Conservation (phyloP, 1,140 invertebrate genomes). For the Orius insidiosus region DNA sequence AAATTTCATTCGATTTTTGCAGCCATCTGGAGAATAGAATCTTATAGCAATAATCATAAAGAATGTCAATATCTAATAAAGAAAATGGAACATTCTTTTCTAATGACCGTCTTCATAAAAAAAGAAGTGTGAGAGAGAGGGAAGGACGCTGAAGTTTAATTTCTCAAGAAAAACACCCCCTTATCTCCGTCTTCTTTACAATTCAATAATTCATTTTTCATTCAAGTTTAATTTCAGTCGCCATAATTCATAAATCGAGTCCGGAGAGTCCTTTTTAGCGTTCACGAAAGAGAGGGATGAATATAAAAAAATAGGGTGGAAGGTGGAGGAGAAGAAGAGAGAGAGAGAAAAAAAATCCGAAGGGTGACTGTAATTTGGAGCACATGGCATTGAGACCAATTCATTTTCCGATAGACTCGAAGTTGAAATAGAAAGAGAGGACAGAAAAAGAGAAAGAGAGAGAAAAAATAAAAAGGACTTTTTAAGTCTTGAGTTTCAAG, state of each 20-base stretch:
- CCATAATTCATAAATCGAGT: conserved; percentile 18
- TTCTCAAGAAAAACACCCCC: no score
- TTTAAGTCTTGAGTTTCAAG: no score
- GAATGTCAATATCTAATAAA: no score
- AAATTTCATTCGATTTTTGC: no score
- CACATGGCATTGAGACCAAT: conserved; percentile 13
- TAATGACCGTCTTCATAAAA: no score
- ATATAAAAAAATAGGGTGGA: neutral
- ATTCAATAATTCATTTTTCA: conserved; percentile 20
- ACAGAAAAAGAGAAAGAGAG: neutral
- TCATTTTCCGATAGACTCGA: conserved; percentile 11
- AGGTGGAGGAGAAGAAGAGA: neutral
- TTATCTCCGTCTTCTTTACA: conserved; percentile 8
- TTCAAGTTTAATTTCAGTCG: conserved; percentile 18
- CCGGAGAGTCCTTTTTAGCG: neutral
- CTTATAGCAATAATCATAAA: no score
- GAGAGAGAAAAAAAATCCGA: neutral
- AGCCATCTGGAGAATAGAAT: no score
- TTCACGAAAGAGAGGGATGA: neutral
- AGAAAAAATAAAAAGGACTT: no score
- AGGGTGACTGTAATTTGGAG: conserved; percentile 9
- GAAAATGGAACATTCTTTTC: no score
- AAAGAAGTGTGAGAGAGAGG: no score
- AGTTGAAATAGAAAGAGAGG: conserved; percentile 5
- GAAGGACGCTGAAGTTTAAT: no score